A percentile compares a stretch with the other conserved stretches of the same genome.
Conservation (phyloP, 2,113 vertebrate genomes). For the Aspidoscelis tigris region DNA sequence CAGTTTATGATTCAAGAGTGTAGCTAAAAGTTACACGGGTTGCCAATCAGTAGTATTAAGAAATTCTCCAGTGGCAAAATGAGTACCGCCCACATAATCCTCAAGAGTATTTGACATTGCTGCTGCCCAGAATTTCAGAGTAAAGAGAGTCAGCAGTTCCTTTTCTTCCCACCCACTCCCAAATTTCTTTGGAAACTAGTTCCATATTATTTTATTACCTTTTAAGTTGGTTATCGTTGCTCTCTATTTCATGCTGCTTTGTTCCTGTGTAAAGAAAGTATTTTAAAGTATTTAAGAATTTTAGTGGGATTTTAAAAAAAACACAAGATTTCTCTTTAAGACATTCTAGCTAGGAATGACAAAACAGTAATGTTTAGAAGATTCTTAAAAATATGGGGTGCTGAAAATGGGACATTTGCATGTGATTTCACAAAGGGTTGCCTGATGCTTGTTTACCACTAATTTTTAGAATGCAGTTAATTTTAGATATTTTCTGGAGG, state of each 20-base stretch:
- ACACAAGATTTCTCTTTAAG: conserved; percentile 4
- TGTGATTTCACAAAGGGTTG: conserved; percentile 54
- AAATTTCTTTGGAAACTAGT: neutral
- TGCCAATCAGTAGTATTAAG: conserved; percentile 51
- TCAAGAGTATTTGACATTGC: neutral
- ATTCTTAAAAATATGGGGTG: conserved; percentile 36
- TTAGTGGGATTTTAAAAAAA: neutral
- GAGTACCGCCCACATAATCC: conserved; percentile 22
- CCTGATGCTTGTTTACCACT: conserved; percentile 33
- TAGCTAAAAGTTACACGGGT: neutral
- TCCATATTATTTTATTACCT: conserved; percentile 50
- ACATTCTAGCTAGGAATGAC: conserved; percentile 29
- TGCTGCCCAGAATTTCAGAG: conserved; percentile 31
- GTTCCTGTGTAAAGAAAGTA: conserved; percentile 19
- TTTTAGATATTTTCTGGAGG: neutral
- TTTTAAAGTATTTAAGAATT: too few species aligned
- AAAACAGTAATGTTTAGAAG: conserved; percentile 67
- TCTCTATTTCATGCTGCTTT: conserved; percentile 41
- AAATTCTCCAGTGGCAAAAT: conserved; percentile 48
- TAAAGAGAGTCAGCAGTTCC: conserved; percentile 25
- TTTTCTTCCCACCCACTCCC: conserved; percentile 7
- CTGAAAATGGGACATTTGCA: conserved; percentile 59
- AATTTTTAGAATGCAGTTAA: neutral
- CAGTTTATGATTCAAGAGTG: neutral
- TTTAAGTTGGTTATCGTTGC: conserved; percentile 13